Percentiles rank a stretch among this genome's conserved stretches.
phyloP scores from a whole-genome alignment of 2,797 vertebrate species.

The Eulemur rubriventer region DNA sequence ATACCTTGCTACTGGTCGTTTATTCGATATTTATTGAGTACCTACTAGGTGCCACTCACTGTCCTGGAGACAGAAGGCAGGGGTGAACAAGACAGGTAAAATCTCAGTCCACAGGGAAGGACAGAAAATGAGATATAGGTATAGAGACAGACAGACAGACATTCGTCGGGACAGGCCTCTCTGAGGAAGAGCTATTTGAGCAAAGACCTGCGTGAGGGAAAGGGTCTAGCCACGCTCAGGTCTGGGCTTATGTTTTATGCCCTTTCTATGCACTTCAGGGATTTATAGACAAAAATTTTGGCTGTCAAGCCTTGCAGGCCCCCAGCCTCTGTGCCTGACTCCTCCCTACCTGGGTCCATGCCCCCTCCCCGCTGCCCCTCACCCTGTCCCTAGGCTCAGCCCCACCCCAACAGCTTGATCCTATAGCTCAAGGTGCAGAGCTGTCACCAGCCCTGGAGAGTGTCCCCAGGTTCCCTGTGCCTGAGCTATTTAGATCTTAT shows the following conservation, averaged over 20 bases:
- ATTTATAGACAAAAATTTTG: background rate
- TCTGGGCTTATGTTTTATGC: background rate
- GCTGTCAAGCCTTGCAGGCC: background rate
- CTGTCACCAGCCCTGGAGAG: background rate
- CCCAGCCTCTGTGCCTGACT: background rate
- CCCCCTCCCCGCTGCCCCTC: background rate
- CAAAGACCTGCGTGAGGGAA: background rate
- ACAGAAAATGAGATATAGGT: background rate
- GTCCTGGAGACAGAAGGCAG: background rate
- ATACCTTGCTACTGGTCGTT: background rate
- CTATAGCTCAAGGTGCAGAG: background rate
- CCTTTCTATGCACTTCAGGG: background rate
- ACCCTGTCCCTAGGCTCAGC: background rate
- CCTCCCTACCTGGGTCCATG: background rate
- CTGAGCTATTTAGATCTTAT: background rate
- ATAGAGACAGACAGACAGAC: background rate
- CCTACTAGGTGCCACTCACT: background rate
- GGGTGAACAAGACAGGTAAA: background rate
- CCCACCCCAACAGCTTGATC: background rate
- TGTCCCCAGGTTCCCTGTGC: background rate
- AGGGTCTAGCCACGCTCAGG: background rate
- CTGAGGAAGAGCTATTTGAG: background rate
- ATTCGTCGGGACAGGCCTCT: background rate
- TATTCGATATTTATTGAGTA: background rate
- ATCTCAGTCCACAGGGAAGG: background rate